These are phyloP conservation scores for Paradisaea rubra DNA, from an alignment of 2,113 vertebrate genomes.

Conservation along the genomic window DNA sequence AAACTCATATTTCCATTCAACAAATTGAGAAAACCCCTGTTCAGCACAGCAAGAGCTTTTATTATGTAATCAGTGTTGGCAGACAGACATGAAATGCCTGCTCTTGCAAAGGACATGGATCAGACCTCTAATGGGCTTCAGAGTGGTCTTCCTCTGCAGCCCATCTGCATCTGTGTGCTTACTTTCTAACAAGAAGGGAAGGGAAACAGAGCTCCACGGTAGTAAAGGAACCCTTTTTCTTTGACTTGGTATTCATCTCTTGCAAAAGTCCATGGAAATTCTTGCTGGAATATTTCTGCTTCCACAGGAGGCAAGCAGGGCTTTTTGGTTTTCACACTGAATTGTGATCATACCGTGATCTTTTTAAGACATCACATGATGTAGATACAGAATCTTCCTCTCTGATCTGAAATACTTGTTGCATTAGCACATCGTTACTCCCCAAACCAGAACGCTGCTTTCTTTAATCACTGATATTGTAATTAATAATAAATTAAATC, in stretches of 20 bases:
- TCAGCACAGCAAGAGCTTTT: neutral
- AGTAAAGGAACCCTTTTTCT: neutral
- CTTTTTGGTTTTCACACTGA: neutral
- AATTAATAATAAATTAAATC: neutral
- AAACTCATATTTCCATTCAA: neutral
- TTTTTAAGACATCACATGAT: neutral
- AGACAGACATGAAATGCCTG: neutral
- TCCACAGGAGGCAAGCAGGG: neutral
- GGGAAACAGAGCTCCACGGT: neutral
- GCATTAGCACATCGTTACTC: neutral
- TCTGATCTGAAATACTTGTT: neutral
- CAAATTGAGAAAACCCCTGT: neutral
- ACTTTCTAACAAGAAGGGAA: neutral
- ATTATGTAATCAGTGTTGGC: neutral
- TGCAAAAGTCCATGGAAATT: neutral
- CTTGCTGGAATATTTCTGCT: neutral
- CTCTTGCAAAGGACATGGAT: neutral
- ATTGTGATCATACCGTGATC: fast-evolving
- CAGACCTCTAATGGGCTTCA: neutral
- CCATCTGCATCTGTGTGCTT: neutral
- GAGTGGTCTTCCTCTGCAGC: neutral
- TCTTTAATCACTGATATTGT: neutral
- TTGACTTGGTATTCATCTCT: neutral
- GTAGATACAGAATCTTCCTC: neutral
- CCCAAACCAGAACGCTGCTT: neutral